Base-by-base conservation (phyloP, 2,113 vertebrate genomes). In the Ochotona princeps region DNA sequence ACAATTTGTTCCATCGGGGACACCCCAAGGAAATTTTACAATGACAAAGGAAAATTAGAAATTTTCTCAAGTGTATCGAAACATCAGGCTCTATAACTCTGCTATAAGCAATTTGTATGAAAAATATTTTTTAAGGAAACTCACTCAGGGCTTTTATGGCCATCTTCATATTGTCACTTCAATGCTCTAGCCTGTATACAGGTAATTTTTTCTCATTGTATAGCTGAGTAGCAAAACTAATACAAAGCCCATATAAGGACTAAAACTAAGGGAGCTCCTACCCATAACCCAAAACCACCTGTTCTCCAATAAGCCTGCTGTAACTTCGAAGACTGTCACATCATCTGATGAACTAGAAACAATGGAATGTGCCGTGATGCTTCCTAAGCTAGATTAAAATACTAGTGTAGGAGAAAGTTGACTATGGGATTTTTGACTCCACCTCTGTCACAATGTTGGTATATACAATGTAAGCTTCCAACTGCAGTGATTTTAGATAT, bases 21-120 rank as follows among this genome's bases (percentile, higher is more conserved):
- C 30, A 92, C 8, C 49, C 8, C 26, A 94, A 93, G 18, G 35
- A n/a, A 94, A 88, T 92, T 70, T 90, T 78, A 79, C 26, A 74
- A n/a, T 18, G 47, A n/a, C 54, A 89, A 60, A 20, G 7, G 11
- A 21, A 3, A 5, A 9, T 90, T 78, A 65, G 38, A 63, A 90
- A 93, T 28, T 76, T 90, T 15, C 60, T 94, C 78, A 88, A 76
- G 8, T 57, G 10, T 67, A 80, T 61, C 47, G 60, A 61, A 85
- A 74, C 8, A 57, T n/a, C 44, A 81, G 54, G 14, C 14, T 63
- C 5, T 65, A 63, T 72, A 70, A 32, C 21, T 51, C 72, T 79
- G 72, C 84, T 65, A 57, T 28, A 20, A 18, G 74, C 3, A 47
- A 81, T 49, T 82, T 74, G 21, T 26, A 63, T 81, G 54, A 5